Percentiles rank a stretch among this genome's conserved stretches.
phyloP scores from a whole-genome alignment of 2,113 vertebrate genomes.

The Syngnathus floridae region DNA sequence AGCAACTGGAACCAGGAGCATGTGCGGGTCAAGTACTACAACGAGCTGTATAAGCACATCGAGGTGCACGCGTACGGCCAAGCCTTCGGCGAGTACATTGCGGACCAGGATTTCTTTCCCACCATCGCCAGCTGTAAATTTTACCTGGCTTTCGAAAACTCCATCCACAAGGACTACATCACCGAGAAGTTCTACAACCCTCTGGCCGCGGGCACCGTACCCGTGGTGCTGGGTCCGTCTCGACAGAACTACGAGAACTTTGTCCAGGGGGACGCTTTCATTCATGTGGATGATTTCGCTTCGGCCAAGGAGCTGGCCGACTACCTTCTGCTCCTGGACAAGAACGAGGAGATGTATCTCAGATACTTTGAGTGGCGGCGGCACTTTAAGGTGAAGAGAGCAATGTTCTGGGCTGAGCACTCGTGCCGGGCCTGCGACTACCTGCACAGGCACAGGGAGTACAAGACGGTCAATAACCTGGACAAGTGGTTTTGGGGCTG shows the following conservation, averaged over 20 bases:
- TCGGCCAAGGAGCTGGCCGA: conserved; percentile 90
- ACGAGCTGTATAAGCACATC: conserved; percentile 90
- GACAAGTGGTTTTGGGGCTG: conserved; percentile 97
- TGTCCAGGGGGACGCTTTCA: conserved; percentile 89
- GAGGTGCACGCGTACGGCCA: conserved; percentile 90
- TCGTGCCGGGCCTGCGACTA: conserved; percentile 94
- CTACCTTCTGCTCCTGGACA: conserved; percentile 89
- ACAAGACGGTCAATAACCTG: conserved; percentile 87
- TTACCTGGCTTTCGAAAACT: conserved; percentile 96
- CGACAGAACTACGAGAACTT: conserved; percentile 96
- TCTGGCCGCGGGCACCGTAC: conserved; percentile 86
- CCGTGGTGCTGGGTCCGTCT: conserved; percentile 85
- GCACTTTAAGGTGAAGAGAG: conserved; percentile 89
- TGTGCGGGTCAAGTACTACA: conserved; percentile 91
- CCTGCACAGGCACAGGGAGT: conserved; percentile 87
- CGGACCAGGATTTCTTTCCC: conserved; percentile 88
- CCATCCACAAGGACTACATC: conserved; percentile 95
- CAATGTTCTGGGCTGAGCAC: conserved; percentile 91
- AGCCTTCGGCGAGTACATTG: conserved; percentile 86
- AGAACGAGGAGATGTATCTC: conserved; percentile 88
- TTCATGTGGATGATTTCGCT: conserved; percentile 91
- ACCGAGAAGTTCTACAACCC: conserved; percentile 97
- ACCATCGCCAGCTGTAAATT: conserved; percentile 93
- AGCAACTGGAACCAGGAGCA: conserved; percentile 98
- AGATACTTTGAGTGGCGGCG: conserved; percentile 92